Base-by-base conservation (phyloP, 2,888 invertebrate genomes). In the Nomada fabriciana region DNA sequence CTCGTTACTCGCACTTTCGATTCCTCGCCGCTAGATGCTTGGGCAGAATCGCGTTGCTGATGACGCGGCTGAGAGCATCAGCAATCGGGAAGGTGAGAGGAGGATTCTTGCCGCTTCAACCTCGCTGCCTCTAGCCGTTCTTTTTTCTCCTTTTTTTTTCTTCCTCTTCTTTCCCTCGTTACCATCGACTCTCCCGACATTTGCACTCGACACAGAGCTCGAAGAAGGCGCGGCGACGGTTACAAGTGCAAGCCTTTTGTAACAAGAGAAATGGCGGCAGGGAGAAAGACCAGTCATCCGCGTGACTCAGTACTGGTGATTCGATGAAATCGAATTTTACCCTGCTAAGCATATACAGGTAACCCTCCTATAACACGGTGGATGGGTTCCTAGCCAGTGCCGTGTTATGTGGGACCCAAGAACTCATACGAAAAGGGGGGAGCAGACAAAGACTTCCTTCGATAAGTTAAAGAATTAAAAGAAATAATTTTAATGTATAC, bases 181-280 rank as follows among this genome's bases (percentile, higher is more conserved):
- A 85, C 88, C 86, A 80, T 83, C 87, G 88, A 85, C 87, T 86
- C 75, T 1, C 64, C 69, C 88, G 88, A 86, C 83, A 84, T 88
- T 88, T 86, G 72, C 88, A 83, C 88, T 88, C 85, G 25, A 72
- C 63, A 50, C 55, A 52, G 63, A 71, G 61, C n/a, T 61, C 61
- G 76, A 77, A 76, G 79, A 74, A 84, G 82, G 78, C 68, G 73
- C 78, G 63, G 70, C 68, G 57, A 70, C 85, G 85, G 85, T 85
- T 85, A 64, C 52, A 82, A 64, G 74, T 80, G 80, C 87, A 87
- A 85, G 73, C 83, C 88, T 85, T 85, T 87, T 87, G 79, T 80
- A 81, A 70, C 23, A 7, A 52, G 25, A 68, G 69, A 76, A 86
- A 82, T 78, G 82, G 65, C 70, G 43, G 9, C n/a, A 18, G 23